Evolutionary conservation across 1,140 invertebrate species (phyloP).

Genomic region (Lutraria rhynchaena): DNA sequence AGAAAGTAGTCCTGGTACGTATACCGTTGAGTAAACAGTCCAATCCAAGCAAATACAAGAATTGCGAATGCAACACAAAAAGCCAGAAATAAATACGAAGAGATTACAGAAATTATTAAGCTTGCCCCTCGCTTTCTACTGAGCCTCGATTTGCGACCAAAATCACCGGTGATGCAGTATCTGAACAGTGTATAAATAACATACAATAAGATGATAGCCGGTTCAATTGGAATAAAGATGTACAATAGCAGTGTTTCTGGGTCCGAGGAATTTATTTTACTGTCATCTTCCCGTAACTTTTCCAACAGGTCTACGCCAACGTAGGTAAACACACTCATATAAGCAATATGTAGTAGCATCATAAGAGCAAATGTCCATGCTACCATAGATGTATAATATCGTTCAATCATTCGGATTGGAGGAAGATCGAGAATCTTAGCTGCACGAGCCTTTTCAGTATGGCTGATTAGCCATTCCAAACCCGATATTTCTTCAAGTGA

Average conservation of each 20-base stretch:
- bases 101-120: conserved; percentile 32
- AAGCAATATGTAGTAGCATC: conserved; percentile 71
- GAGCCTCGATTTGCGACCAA: conserved; percentile 15
- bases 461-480: conserved; percentile 68
- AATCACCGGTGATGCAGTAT: conserved; percentile 13
- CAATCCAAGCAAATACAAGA: conserved; percentile 70
- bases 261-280: conserved; percentile 35
- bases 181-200: conserved; percentile 36
- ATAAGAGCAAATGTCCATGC: conserved; percentile 67
- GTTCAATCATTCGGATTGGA: conserved; percentile 72
- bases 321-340: conserved; percentile 75
- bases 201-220: conserved; percentile 65
- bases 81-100: conserved; percentile 47
- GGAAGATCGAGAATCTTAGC: conserved; percentile 71
- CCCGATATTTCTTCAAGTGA: conserved; percentile 40
- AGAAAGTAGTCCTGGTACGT: conserved; percentile 72
- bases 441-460: conserved; percentile 57
- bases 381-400: conserved; percentile 69
- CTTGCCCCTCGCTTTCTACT: background rate
- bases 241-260: conserved; percentile 60
- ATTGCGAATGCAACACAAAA: conserved; percentile 64
- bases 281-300: conserved; percentile 51
- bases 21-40: conserved; percentile 61
- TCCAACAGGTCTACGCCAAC: conserved; percentile 60
- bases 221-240: conserved; percentile 68